These are phyloP conservation scores for Marronus borbonicus DNA, from an alignment of 2,888 invertebrate species.

Conservation along the genomic window DNA sequence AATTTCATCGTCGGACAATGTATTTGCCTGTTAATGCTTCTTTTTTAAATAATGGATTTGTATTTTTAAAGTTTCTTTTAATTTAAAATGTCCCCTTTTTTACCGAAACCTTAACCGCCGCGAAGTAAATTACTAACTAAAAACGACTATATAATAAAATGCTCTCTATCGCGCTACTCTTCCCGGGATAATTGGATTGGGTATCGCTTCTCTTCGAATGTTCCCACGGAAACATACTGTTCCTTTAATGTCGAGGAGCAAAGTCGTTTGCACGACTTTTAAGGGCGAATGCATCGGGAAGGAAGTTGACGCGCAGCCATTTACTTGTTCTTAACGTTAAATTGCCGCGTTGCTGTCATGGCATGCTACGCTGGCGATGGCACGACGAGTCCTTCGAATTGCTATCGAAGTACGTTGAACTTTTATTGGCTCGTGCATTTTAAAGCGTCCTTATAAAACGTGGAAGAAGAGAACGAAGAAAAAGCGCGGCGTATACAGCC, in stretches of 20 bases:
- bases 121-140: background rate
- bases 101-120: too few relatives aligned
- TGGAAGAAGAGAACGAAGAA: background rate
- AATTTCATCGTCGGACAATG: too few relatives aligned
- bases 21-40: background rate
- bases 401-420: conserved; percentile 44
- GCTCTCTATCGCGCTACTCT: background rate
- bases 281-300: conserved; percentile 3
- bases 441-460: conserved; percentile 28
- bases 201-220: background rate
- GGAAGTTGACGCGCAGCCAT: background rate
- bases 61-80: too few relatives aligned
- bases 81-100: too few relatives aligned
- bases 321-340: too few relatives aligned
- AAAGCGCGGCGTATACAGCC: background rate
- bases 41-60: too few relatives aligned
- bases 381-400: background rate
- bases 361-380: background rate
- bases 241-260: background rate
- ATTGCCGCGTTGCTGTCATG: background rate
- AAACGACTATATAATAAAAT: conserved; percentile 15
- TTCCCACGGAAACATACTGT: conserved; percentile 5
- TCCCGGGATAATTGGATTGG: conserved; percentile 20
- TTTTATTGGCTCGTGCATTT: conserved; percentile 41
- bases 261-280: background rate